A percentile compares a stretch with the other conserved stretches of the same genome.
Evolutionary conservation across 2,113 vertebrate species (phyloP).

Genomic region (Prietella phreatophila): DNA sequence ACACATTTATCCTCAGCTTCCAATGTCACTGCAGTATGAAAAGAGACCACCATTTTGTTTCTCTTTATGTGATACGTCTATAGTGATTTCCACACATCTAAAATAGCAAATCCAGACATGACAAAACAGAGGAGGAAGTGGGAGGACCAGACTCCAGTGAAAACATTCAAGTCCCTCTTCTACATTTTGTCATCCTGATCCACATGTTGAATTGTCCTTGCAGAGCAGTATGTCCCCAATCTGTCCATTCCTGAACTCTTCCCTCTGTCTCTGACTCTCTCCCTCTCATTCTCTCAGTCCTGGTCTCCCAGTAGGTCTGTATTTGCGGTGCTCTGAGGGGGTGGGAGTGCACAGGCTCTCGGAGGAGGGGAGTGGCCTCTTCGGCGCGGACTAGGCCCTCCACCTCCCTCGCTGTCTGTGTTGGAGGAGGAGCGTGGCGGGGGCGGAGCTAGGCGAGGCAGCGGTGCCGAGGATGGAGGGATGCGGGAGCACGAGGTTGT

Average conservation of each 20-base stretch:
- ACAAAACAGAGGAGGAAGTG: constrained; percentile 20
- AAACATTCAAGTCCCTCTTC: constrained; percentile 22
- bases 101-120: constrained; percentile 30
- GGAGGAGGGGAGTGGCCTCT: constrained; percentile 66
- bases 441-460: constrained; percentile 61
- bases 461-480: constrained; percentile 59
- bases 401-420: constrained; percentile 64
- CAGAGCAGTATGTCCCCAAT: background rate
- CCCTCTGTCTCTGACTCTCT: background rate
- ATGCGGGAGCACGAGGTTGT: constrained; percentile 66
- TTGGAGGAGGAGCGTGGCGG: constrained; percentile 62
- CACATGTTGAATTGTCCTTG: background rate
- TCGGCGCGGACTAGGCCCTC: constrained; percentile 74
- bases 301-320: constrained; percentile 70
- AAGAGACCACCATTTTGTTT: constrained; percentile 6
- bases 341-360: constrained; percentile 71
- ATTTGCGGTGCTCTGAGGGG: constrained; percentile 81
- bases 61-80: constrained; percentile 16
- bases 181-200: constrained; percentile 22
- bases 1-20: background rate
- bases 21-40: constrained; percentile 20
- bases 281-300: constrained; percentile 59
- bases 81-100: constrained; percentile 13
- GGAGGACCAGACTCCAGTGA: constrained; percentile 6
- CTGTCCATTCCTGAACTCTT: background rate